Evolutionary conservation across 2,888 invertebrate genomes (phyloP).

Genomic region (Ichneumon xanthorius): DNA sequence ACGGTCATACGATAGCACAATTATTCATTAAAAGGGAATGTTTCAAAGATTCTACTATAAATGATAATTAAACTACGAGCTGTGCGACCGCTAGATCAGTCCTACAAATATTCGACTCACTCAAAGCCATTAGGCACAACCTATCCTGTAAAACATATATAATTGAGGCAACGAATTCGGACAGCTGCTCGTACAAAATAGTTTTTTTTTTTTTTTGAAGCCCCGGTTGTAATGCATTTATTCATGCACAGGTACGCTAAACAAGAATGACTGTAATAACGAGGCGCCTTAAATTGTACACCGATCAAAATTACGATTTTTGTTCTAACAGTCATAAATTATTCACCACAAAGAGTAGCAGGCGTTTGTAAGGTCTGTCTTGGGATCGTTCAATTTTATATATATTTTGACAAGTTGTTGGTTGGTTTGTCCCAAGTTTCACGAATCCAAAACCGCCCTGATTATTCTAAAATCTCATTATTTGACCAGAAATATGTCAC

Average conservation of each 20-base stretch:
- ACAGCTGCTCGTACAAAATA: conserved; percentile 17
- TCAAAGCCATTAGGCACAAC: not conserved
- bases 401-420: no score
- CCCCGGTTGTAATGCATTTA: conserved; percentile 26
- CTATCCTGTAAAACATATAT: conserved; percentile 2
- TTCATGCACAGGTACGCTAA: conserved; percentile 25
- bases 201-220: not conserved
- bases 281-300: not conserved
- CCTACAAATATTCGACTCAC: conserved; percentile 20
- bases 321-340: no score
- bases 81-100: conserved; percentile 24
- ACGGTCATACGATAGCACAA: conserved; percentile 49
- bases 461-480: no score
- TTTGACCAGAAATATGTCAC: no score
- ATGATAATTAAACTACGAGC: conserved; percentile 20
- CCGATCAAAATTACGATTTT: not conserved
- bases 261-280: conserved; percentile 5
- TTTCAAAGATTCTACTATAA: conserved; percentile 51
- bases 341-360: no score
- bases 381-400: no score
- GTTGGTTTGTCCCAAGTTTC: no score
- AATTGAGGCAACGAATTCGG: conserved; percentile 6
- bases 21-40: conserved; percentile 72
- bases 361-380: no score
- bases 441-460: no score